Percentiles rank a stretch among this genome's conserved stretches.
Evolutionary conservation across 2,888 invertebrate genomes (phyloP).

Genomic region (Erebia aethiops): DNA sequence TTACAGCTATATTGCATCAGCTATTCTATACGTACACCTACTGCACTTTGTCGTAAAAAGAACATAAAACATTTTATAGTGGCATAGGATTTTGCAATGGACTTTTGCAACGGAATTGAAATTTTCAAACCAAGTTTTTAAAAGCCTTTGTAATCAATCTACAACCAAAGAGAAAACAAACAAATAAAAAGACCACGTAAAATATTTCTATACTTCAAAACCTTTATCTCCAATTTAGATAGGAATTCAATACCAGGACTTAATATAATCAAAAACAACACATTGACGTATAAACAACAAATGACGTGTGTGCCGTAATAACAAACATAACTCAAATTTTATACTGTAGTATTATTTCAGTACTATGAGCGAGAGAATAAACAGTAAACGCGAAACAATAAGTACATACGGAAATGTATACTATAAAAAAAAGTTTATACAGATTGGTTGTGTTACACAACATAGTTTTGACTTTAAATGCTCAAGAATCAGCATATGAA

Average conservation of each 20-base stretch:
- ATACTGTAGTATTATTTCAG: constrained; percentile 4
- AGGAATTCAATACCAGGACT: too few relatives aligned
- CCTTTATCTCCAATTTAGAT: too few relatives aligned
- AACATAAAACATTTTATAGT: constrained; percentile 20
- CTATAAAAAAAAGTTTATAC: background rate
- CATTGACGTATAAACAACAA: background rate
- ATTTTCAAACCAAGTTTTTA: background rate
- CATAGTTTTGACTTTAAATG: constrained; percentile 14
- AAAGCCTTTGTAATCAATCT: background rate
- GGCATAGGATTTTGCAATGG: constrained; percentile 13
- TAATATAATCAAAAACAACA: too few relatives aligned
- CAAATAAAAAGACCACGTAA: background rate
- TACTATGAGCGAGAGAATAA: constrained; percentile 5
- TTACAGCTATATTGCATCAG: background rate
- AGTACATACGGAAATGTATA: constrained; percentile 11
- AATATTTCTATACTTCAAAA: too few relatives aligned
- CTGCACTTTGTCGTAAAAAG: constrained; percentile 21
- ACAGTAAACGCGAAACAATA: background rate
- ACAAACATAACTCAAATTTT: background rate
- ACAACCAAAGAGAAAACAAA: background rate
- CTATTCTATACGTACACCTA: background rate
- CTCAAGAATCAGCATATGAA: constrained; percentile 3
- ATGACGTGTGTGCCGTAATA: background rate
- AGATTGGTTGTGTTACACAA: constrained; percentile 20
- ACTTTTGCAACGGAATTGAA: background rate